These are phyloP conservation scores for Drosophila insularis DNA, from an alignment of 1,140 invertebrate genomes.

Conservation along the genomic window DNA sequence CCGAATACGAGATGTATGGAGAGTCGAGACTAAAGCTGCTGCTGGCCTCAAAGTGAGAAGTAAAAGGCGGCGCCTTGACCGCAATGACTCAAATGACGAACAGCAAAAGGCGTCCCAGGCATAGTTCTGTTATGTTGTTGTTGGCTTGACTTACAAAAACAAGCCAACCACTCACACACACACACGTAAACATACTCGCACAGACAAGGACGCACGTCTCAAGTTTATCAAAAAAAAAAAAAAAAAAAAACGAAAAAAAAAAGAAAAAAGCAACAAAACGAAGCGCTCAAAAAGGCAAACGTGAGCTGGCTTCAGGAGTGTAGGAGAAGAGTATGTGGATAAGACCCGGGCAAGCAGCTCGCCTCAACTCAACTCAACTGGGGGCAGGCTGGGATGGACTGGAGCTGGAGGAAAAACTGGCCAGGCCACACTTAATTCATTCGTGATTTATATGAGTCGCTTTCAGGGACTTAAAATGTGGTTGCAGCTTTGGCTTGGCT, in stretches of 20 bases:
- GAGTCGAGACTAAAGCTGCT: background rate
- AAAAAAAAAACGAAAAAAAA: slow-evolving; percentile 30
- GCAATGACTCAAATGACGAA: slow-evolving; percentile 73
- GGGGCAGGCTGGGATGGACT: background rate
- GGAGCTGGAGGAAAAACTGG: slow-evolving; percentile 44
- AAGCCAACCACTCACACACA: slow-evolving; percentile 34
- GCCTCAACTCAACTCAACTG: background rate
- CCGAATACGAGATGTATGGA: background rate
- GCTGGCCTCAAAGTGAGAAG: slow-evolving; percentile 24
- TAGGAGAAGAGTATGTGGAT: slow-evolving; percentile 33
- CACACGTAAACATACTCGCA: slow-evolving; percentile 5
- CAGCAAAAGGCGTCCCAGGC: slow-evolving; percentile 34
- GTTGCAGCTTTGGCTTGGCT: slow-evolving; percentile 53
- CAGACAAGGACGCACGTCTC: slow-evolving; percentile 67
- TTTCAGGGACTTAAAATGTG: slow-evolving; percentile 74
- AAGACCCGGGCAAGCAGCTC: slow-evolving; percentile 15
- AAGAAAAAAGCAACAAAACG: slow-evolving; percentile 13
- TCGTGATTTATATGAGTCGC: slow-evolving; percentile 76
- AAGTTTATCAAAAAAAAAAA: slow-evolving; percentile 73
- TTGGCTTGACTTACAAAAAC: slow-evolving; percentile 71
- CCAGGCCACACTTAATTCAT: slow-evolving; percentile 76
- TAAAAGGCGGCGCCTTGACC: slow-evolving; percentile 65
- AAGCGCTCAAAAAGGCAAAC: slow-evolving; percentile 23
- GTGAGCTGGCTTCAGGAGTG: background rate
- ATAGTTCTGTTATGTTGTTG: slow-evolving; percentile 48